A percentile compares a stretch with the other conserved stretches of the same genome.
Evolutionary conservation across 2,888 invertebrate genomes (phyloP).

Genomic region (Ligdia adustata): DNA sequence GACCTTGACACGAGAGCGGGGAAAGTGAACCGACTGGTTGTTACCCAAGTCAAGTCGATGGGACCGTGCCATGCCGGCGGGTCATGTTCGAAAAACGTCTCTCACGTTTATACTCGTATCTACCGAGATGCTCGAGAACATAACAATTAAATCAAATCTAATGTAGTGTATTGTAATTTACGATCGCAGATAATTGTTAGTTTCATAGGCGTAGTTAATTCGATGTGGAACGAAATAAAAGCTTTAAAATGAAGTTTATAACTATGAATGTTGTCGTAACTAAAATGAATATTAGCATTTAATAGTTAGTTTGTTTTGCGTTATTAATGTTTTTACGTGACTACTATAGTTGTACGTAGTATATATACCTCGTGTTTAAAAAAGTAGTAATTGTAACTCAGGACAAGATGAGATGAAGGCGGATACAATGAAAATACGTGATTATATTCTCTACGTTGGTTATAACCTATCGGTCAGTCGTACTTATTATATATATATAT

Average conservation of each 20-base stretch:
- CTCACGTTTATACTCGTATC: conserved; percentile 23
- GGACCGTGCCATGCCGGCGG: conserved; percentile 25
- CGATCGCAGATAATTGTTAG: conserved; percentile 9
- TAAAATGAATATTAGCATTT: no score
- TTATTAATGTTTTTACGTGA: no score
- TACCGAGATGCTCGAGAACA: conserved; percentile 21
- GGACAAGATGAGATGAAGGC: no score
- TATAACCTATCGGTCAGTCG: no score
- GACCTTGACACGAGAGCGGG: conserved; percentile 77
- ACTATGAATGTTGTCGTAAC: neutral
- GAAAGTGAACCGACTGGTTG: conserved; percentile 79
- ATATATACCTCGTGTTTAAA: no score
- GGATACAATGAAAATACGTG: no score
- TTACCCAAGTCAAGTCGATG: conserved; percentile 62
- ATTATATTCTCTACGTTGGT: no score
- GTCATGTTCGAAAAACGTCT: conserved; percentile 18
- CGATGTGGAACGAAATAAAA: conserved; percentile 12
- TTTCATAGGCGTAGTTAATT: conserved; percentile 12
- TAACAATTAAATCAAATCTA: conserved; percentile 26
- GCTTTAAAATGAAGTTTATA: conserved; percentile 17
- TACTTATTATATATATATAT: no score
- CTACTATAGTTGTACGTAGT: no score
- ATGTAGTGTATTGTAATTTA: conserved; percentile 25
- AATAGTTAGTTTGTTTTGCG: no score
- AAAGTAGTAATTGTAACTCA: no score